Percentiles rank a stretch among this genome's conserved stretches.
Conservation (phyloP, 2,797 vertebrate genomes). For the Salmo trutta region DNA sequence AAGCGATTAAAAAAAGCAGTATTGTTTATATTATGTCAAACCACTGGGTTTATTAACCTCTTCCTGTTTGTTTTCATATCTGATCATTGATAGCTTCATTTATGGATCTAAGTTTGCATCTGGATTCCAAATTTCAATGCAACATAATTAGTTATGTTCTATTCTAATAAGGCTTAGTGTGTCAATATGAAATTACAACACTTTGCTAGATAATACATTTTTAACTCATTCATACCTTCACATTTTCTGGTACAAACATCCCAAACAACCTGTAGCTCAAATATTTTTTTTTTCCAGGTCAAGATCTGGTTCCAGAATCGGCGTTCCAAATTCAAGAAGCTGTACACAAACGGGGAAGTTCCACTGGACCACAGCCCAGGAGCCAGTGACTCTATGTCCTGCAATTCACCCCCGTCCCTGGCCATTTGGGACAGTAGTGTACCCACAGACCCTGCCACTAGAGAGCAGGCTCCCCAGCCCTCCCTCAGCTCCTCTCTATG, state of each 20-base stretch:
- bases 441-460: slow-evolving; percentile 70
- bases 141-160: too few species aligned
- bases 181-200: too few species aligned
- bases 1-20: too few species aligned
- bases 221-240: too few species aligned
- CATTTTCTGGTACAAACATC: neutral
- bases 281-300: slow-evolving; percentile 69
- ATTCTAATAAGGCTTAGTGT: too few species aligned
- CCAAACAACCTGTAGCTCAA: neutral
- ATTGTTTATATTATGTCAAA: too few species aligned
- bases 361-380: slow-evolving; percentile 88
- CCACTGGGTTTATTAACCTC: too few species aligned
- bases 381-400: slow-evolving; percentile 94
- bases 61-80: too few species aligned
- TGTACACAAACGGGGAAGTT: slow-evolving; percentile 86
- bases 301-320: slow-evolving; percentile 97
- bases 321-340: slow-evolving; percentile 93
- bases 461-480: slow-evolving; percentile 78
- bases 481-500: slow-evolving; percentile 78
- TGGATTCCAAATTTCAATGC: too few species aligned
- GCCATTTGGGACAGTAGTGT: slow-evolving; percentile 84
- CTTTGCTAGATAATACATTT: too few species aligned
- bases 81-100: too few species aligned
- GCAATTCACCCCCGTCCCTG: slow-evolving; percentile 88
- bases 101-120: too few species aligned